Conservation (phyloP, 2,888 invertebrate species). For the Adineta ricciae region DNA sequence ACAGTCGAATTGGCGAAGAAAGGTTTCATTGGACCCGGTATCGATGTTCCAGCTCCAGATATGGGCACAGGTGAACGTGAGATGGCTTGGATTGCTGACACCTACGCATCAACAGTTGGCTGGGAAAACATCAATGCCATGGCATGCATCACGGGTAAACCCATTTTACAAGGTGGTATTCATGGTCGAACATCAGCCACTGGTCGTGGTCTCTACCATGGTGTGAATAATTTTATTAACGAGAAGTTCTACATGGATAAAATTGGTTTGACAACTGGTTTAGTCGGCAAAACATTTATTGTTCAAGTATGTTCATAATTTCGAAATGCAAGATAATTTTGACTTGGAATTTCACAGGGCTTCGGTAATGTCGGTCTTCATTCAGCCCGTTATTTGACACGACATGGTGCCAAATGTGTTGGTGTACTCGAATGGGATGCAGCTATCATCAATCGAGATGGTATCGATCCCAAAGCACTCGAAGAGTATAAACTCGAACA, state of each 20-base stretch:
- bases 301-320: constrained; percentile 54
- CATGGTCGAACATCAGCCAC: constrained; percentile 91
- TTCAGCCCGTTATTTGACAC: constrained; percentile 79
- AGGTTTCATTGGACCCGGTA: constrained; percentile 85
- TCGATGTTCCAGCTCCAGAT: constrained; percentile 98
- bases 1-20: constrained; percentile 91
- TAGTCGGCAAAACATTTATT: constrained; percentile 88
- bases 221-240: constrained; percentile 81
- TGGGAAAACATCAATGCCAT: constrained; percentile 84
- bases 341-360: constrained; percentile 53
- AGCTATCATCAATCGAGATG: constrained; percentile 68
- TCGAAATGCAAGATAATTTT: neutral
- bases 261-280: constrained; percentile 80
- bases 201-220: constrained; percentile 69
- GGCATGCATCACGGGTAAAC: constrained; percentile 93
- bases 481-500: constrained; percentile 56
- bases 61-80: constrained; percentile 94
- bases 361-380: constrained; percentile 96
- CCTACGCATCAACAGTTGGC: constrained; percentile 82
- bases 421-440: constrained; percentile 83
- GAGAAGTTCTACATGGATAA: constrained; percentile 81
- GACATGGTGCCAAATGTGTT: constrained; percentile 81
- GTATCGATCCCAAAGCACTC: constrained; percentile 70
- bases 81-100: constrained; percentile 88
- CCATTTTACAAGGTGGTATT: constrained; percentile 88